Conservation (phyloP, 2,888 invertebrate genomes). For the Machimus rusticus region DNA sequence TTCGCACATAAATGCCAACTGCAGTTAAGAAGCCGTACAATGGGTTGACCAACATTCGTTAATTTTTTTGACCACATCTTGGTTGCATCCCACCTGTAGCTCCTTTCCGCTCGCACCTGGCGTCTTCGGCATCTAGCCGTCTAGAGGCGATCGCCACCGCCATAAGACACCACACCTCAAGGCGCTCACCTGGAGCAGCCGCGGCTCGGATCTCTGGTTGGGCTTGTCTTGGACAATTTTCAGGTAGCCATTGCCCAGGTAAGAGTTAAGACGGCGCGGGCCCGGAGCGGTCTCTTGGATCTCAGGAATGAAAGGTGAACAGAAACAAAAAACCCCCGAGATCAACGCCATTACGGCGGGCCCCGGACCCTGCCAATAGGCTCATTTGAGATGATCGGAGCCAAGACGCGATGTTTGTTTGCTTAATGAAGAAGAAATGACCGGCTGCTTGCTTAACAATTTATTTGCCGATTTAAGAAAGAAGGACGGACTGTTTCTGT, state of each 20-base stretch:
- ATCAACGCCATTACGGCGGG: constrained; percentile 21
- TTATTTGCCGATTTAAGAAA: constrained; percentile 37
- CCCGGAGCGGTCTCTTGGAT: constrained; percentile 6
- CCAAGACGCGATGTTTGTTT: constrained; percentile 30
- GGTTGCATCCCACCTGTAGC: constrained; percentile 31
- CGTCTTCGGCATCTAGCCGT: not conserved
- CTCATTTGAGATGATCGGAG: constrained; percentile 27
- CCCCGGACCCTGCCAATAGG: constrained; percentile 16
- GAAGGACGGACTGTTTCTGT: constrained; percentile 31
- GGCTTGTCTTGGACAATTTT: not conserved
- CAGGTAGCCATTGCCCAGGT: constrained; percentile 35
- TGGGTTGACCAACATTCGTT: constrained; percentile 18
- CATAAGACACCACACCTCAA: constrained; percentile 23
- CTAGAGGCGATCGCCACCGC: not conserved
- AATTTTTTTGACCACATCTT: constrained; percentile 31
- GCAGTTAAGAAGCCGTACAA: constrained; percentile 16
- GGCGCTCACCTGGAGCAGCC: not conserved
- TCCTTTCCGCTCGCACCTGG: not conserved
- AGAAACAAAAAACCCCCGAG: not conserved
- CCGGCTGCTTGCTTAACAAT: constrained; percentile 22
- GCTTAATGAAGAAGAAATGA: not conserved
- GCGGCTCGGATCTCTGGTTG: constrained; percentile 5
- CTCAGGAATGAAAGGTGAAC: not conserved
- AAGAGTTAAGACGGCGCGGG: not conserved
- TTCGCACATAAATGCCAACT: constrained; percentile 48